These are phyloP conservation scores for Trichosurus vulpecula DNA, from an alignment of 2,797 vertebrate species.

Conservation along the genomic window DNA sequence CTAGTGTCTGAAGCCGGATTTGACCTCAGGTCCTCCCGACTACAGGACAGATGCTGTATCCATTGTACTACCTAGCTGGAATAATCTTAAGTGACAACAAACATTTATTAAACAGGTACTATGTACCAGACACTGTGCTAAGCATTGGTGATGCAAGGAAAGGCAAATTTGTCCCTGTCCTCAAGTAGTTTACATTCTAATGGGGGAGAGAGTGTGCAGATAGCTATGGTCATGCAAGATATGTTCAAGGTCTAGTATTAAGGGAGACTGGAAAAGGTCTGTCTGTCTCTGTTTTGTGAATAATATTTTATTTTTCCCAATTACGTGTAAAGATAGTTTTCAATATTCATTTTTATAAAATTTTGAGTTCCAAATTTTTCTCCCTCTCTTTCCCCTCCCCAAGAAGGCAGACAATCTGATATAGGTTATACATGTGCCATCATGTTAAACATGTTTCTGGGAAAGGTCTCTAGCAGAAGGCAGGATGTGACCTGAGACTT, in stretches of 20 bases:
- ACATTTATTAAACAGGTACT: background rate
- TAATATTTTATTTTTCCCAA: background rate
- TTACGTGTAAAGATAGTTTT: background rate
- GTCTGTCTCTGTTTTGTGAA: background rate
- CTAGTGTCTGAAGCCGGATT: background rate
- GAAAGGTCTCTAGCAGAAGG: background rate
- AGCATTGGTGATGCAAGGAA: background rate
- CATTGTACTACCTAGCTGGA: background rate
- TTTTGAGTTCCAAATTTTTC: background rate
- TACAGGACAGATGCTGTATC: background rate
- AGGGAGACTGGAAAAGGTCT: background rate
- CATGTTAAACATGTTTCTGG: background rate
- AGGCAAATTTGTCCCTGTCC: background rate
- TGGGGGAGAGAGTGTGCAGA: background rate
- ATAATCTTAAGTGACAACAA: background rate
- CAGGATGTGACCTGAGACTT: background rate
- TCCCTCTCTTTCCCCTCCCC: background rate
- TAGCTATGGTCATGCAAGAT: background rate
- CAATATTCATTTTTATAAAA: background rate
- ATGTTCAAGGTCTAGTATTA: background rate
- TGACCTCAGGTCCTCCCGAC: background rate
- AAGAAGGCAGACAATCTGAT: background rate
- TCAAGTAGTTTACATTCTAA: background rate
- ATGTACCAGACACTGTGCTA: background rate
- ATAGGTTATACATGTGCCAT: background rate